Conservation (phyloP, 2,888 invertebrate genomes). For the Athripsodes cinereus region DNA sequence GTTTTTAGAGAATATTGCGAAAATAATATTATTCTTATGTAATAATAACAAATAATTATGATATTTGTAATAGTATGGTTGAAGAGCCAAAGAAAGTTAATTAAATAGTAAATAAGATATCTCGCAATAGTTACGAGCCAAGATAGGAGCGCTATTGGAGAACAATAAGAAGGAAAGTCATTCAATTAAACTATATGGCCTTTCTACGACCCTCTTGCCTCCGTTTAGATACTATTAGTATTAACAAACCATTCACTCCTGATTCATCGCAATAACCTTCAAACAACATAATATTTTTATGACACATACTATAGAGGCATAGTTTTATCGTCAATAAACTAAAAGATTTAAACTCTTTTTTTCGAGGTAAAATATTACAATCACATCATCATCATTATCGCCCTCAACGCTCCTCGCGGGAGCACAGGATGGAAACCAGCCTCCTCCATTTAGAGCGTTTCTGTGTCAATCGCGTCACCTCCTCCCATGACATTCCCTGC, state of each 20-base stretch:
- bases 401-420: too few species aligned
- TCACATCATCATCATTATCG: too few species aligned
- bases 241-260: not conserved
- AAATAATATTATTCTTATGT: too few species aligned
- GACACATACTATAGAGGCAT: not conserved
- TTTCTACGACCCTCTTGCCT: not conserved
- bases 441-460: too few species aligned
- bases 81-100: not conserved
- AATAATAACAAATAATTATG: not conserved
- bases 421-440: too few species aligned
- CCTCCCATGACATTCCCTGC: too few species aligned
- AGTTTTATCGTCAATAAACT: too few species aligned
- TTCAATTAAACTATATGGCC: not conserved
- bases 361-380: too few species aligned
- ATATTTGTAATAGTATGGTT: not conserved
- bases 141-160: not conserved
- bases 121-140: not conserved
- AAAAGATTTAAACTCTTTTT: too few species aligned
- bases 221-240: not conserved
- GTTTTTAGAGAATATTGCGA: too few species aligned
- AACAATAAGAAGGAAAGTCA: not conserved
- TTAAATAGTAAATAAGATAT: not conserved
- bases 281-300: not conserved
- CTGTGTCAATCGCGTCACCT: too few species aligned
- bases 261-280: not conserved